Base-by-base conservation (phyloP, 2,113 vertebrate genomes). In the Conger conger region DNA sequence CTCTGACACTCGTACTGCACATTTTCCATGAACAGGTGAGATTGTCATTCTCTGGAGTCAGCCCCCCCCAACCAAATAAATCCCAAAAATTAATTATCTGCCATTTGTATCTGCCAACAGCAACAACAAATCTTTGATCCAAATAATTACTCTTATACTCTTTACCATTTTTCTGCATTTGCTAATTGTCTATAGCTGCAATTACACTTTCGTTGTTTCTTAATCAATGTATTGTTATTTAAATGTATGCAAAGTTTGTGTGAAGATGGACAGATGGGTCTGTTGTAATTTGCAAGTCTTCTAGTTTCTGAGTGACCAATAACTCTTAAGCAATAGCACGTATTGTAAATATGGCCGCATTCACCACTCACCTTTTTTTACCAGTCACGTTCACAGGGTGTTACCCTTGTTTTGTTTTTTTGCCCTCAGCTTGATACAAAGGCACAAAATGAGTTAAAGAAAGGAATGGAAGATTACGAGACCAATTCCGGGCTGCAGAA, bases 11-110 rank as follows among this genome's bases (percentile, higher is more conserved):
- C 86, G 89, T 96, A 18, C 91, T 96, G 83, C 93, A 96, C 83
- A 81, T 95, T 68, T 96, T 92, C 89, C 92, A 92, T 23, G 90
- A 94, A n/a, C 85, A 95, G 93, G 96, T 97, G 81, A 95, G 94
- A 40, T 45, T 9, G 17, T 3, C 78, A n/a, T 73, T 38, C n/a
- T 73, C n/a, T n/a, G 9, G 6, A 38, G 79, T 57, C 27, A 17
- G 20, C 30, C 30, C 18, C 16, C 15, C 82, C 1, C 13, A 30
- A 36, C 16, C 20, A 16, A n/a, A n/a, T n/a, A n/a, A n/a, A n/a
- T n/a, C n/a, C n/a, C n/a, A n/a, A n/a, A n/a, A n/a, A n/a, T n/a
- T n/a, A n/a, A n/a, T n/a, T n/a, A n/a, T n/a, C n/a, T n/a, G n/a
- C n/a, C n/a, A n/a, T n/a, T n/a, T n/a, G n/a, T n/a, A n/a, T n/a